These are phyloP conservation scores for Drosophila virilis DNA, from an alignment of 1,140 invertebrate genomes.

Conservation along the genomic window DNA sequence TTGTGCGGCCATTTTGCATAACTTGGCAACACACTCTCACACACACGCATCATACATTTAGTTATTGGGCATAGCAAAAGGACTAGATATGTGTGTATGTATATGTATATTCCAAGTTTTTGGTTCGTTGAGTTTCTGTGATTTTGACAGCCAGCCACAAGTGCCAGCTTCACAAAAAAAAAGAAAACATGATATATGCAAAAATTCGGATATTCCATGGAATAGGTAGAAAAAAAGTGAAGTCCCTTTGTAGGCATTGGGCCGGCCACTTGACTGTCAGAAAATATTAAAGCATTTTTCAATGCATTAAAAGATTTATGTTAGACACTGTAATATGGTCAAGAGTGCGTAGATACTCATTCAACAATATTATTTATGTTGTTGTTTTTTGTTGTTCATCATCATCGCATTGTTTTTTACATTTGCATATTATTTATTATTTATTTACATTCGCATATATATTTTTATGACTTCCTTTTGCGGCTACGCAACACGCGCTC, in stretches of 20 bases:
- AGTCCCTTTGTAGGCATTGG: background rate
- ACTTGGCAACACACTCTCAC: constrained; percentile 50
- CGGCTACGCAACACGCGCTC: constrained; percentile 25
- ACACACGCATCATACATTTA: constrained; percentile 20
- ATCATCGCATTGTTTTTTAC: constrained; percentile 75
- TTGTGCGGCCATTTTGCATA: constrained; percentile 69
- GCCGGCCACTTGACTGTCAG: background rate
- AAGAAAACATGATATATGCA: constrained; percentile 45
- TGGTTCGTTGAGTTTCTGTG: constrained; percentile 76
- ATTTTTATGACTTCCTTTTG: constrained; percentile 68
- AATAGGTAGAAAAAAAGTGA: constrained; percentile 26
- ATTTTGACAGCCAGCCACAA: constrained; percentile 73
- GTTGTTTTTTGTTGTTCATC: constrained; percentile 40
- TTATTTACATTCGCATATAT: constrained; percentile 70
- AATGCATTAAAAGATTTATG: constrained; percentile 39
- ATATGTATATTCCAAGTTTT: constrained; percentile 68
- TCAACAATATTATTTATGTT: constrained; percentile 42
- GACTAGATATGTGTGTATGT: constrained; percentile 40
- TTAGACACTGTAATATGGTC: constrained; percentile 56
- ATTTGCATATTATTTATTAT: constrained; percentile 83
- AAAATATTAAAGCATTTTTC: constrained; percentile 37
- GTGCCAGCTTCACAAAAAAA: constrained; percentile 35
- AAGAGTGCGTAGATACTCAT: constrained; percentile 70
- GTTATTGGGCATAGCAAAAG: constrained; percentile 42
- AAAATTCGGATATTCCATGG: constrained; percentile 42